Base-by-base conservation (phyloP, 2,888 invertebrate species). In the Caenorhabditis sinica region DNA sequence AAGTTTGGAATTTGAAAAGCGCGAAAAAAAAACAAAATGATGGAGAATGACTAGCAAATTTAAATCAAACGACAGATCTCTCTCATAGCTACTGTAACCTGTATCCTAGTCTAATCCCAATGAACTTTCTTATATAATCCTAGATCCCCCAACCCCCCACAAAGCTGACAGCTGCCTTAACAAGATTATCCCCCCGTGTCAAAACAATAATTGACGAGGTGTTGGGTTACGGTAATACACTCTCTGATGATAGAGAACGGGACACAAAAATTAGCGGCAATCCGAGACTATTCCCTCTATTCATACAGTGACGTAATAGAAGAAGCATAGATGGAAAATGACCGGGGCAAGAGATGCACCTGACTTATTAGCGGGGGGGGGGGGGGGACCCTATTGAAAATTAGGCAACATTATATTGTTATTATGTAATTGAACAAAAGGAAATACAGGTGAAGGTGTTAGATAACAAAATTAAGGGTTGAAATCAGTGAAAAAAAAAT, bases 231-330 rank as follows among this genome's bases (percentile, higher is more conserved):
- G 17, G 43, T 69, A 69, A 60, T 68, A 71, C 79, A 40, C 40
- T 2, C 2, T 4, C 11, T 40, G 40, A 13, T n/a, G n/a, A n/a
- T n/a, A n/a, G n/a, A n/a, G n/a, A n/a, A n/a, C n/a, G n/a, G n/a
- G n/a, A n/a, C n/a, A 68, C 25, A 17, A 30, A 65, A 66, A 71
- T 79, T 71, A 79, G 69, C 79, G 49, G 69, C 69, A 71, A 79
- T 71, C 79, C 43, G 79, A 77, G 43, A 53, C 66, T 51, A 5
- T 2, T n/a, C 30, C 9, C 28, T n/a, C 53, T 33, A 60, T 60
- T 60, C 60, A 33, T 20, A 23, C 33, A 6, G 13, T 60, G 60
- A 60, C 60, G 60, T 33, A 60, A 60, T 60, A 33, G 23, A 56
- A 15, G 13, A 23, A 28, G 25, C 56, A n/a, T n/a, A n/a, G n/a